Conservation (phyloP, 2,888 invertebrate genomes). For the Meiosimyza platycephala region DNA sequence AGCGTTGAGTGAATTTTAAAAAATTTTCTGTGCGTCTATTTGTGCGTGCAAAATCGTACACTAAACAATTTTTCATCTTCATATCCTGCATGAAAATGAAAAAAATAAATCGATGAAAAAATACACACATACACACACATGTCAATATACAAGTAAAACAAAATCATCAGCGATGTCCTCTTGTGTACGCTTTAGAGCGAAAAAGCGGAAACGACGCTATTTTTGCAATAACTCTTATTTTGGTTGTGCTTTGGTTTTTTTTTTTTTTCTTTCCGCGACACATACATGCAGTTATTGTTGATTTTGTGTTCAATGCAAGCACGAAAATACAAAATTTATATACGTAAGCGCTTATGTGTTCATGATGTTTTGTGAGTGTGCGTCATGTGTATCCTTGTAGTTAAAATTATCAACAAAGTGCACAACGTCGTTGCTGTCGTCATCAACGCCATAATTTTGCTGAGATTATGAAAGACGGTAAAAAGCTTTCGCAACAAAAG, state of each 20-base stretch:
- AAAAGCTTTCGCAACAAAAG: background rate
- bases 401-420: background rate
- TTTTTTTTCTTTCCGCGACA: background rate
- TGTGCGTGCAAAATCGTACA: background rate
- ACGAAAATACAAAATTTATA: background rate
- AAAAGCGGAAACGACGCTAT: background rate
- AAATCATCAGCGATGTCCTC: no score
- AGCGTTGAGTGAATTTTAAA: slow-evolving; percentile 4
- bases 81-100: background rate
- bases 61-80: slow-evolving; percentile 9
- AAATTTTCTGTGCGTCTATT: slow-evolving; percentile 4
- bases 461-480: slow-evolving; percentile 16
- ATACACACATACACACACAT: no score
- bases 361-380: background rate
- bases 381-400: slow-evolving; percentile 1
- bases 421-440: background rate
- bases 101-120: no score
- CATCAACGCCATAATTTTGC: slow-evolving; percentile 5
- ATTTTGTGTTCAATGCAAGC: slow-evolving; percentile 10
- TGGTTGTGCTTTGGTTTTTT: slow-evolving; percentile 24
- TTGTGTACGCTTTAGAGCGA: no score
- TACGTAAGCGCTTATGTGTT: background rate
- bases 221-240: slow-evolving; percentile 14
- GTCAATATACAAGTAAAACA: no score
- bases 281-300: background rate